phyloP scores from a whole-genome alignment of 2,888 invertebrate genomes.

The Leptinotarsa haldemani region DNA sequence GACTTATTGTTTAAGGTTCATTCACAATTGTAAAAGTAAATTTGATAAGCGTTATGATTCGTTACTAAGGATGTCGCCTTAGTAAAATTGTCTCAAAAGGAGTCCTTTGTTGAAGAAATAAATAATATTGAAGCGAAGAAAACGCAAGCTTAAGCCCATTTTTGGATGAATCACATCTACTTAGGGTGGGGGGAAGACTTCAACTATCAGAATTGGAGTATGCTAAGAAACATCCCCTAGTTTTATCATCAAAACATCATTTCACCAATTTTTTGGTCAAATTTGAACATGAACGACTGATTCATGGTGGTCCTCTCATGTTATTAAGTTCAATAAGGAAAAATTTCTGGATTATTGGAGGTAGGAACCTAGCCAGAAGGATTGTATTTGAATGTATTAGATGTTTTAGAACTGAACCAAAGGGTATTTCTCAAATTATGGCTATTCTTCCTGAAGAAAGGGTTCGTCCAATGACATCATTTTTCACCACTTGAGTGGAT shows the following conservation, averaged over 20 bases:
- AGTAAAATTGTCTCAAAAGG: slow-evolving; percentile 9
- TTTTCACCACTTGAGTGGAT: slow-evolving; percentile 35
- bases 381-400: slow-evolving; percentile 23
- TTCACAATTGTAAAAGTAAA: slow-evolving; percentile 10
- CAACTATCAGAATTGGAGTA: slow-evolving; percentile 21
- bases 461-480: slow-evolving; percentile 32
- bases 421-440: slow-evolving; percentile 4
- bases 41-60: neutral
- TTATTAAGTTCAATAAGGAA: slow-evolving; percentile 29
- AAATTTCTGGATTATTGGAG: slow-evolving; percentile 29
- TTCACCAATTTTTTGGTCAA: no score
- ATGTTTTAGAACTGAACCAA: slow-evolving; percentile 32
- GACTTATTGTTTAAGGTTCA: slow-evolving; percentile 12
- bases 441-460: neutral
- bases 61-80: neutral
- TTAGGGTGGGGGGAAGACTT: slow-evolving; percentile 24
- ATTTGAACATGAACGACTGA: no score
- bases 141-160: slow-evolving; percentile 8
- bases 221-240: slow-evolving; percentile 24
- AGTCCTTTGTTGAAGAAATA: slow-evolving; percentile 21
- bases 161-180: slow-evolving; percentile 19
- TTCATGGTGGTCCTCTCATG: slow-evolving; percentile 10
- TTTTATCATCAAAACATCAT: neutral
- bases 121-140: slow-evolving; percentile 2
- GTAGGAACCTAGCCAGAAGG: slow-evolving; percentile 29